Evolutionary conservation across 2,888 invertebrate species (phyloP).

Genomic region (Hydropsyche betteni): DNA sequence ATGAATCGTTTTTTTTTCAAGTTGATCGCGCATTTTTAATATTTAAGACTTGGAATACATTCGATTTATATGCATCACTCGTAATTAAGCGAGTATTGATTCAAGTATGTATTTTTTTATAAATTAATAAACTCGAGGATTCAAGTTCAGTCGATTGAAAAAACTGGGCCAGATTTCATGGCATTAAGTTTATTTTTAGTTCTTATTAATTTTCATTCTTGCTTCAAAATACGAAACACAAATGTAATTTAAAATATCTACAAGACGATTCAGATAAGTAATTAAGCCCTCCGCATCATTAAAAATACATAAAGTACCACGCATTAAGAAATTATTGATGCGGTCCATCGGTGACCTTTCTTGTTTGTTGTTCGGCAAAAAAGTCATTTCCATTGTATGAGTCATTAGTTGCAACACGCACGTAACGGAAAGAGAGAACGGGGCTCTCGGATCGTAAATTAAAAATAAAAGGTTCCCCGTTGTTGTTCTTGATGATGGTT

Average conservation of each 20-base stretch:
- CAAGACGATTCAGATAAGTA: too few species aligned
- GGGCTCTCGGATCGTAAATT: slow-evolving; percentile 1
- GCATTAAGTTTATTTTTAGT: too few species aligned
- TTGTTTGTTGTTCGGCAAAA: not conserved
- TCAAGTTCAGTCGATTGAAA: too few species aligned
- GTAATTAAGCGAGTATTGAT: too few species aligned
- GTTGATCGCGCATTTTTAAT: not conserved
- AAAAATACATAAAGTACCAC: slow-evolving; percentile 22
- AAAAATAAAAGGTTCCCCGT: not conserved
- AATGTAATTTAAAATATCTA: too few species aligned
- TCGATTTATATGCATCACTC: not conserved
- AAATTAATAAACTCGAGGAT: too few species aligned
- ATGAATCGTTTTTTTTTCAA: not conserved
- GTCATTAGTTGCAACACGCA: slow-evolving; percentile 12
- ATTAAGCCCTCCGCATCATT: not conserved
- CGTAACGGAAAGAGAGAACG: not conserved
- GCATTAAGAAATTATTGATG: slow-evolving; percentile 1
- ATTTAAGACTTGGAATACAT: not conserved
- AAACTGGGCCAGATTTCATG: too few species aligned
- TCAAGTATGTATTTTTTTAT: too few species aligned
- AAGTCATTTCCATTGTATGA: slow-evolving; percentile 1
- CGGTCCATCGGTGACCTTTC: slow-evolving; percentile 10
- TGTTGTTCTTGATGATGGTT: not conserved
- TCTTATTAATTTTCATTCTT: too few species aligned
- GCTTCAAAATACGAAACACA: not conserved